Evolutionary conservation across 2,888 invertebrate species (phyloP), one percentile per base, ranked within the genome.

Genomic region (Coleophora deauratella): DNA sequence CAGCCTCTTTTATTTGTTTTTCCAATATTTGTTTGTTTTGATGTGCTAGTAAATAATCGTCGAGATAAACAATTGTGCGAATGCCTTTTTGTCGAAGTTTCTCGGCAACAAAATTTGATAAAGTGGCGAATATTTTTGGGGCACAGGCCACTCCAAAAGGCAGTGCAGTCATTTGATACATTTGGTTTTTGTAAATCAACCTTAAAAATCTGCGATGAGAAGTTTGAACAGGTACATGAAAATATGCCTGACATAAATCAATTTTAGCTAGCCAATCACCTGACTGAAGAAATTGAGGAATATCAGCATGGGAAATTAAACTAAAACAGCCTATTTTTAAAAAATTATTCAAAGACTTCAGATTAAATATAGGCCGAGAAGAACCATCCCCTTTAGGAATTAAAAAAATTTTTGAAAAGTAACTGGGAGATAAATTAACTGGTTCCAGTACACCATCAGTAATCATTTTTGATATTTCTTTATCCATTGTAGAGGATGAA

Each of bases 51-150:
- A 42, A 35, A 33, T 32, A 45, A 33, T 42, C 42, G 45, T 45
- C 42, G 9, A 45, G 37, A 27, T 45, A 45, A 0, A 45, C 45
- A 7, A 38, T n/a, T 14, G 38, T 35, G 1, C 42, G 45, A 2
- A 40, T 13, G 9, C 35, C 40, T 37, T 35, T 30, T 10, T 33
- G 14, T 11, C 42, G 28, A 1, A 42, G 35, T 10, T 28, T 33
- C n/a, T 46, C 33, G 9, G 43, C 45, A 27, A 45, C 33, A 40
- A 42, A 45, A 27, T 43, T 43, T 7, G 42, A 41, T 13, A 45
- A 12, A 27, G 38, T 13, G 2, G 42, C 42, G 15, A 43, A 45
- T 12, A 41, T 27, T 15, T 38, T 40, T 9, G 43, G 40, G 1
- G 40, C 40, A n/a, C 15, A 37, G 0, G 37, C n/a, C 1, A 43